These are phyloP conservation scores for Saccopteryx leptura DNA, from an alignment of 2,113 vertebrate genomes.

Conservation along the genomic window DNA sequence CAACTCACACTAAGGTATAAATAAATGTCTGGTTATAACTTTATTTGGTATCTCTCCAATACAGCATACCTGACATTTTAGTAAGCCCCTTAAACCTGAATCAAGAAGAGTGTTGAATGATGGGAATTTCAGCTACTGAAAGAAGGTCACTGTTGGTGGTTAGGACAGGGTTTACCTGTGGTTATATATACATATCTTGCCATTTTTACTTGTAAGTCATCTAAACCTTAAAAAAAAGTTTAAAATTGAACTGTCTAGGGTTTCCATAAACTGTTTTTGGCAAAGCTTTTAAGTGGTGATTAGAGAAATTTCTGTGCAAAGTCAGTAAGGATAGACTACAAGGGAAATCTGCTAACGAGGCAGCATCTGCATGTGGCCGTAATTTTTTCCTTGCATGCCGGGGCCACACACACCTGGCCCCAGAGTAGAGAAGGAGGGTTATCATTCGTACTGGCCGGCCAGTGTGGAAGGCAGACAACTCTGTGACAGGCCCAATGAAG, in stretches of 20 bases:
- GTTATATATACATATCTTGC: neutral
- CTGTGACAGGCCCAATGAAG: neutral
- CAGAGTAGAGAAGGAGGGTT: neutral
- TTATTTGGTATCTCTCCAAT: neutral
- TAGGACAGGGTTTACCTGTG: neutral
- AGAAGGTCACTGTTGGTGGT: too few relatives aligned
- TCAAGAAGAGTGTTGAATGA: neutral
- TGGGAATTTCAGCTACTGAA: neutral
- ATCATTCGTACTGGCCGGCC: neutral
- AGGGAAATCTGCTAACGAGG: neutral
- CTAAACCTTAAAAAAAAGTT: neutral
- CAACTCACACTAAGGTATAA: neutral
- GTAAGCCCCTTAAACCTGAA: neutral
- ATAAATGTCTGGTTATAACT: neutral
- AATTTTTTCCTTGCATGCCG: neutral
- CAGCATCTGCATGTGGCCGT: neutral
- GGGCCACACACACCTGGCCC: neutral
- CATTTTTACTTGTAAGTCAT: neutral
- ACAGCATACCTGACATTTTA: neutral
- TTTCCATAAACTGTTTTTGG: constrained; percentile 9
- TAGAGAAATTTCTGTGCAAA: constrained; percentile 11
- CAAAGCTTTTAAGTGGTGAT: neutral
- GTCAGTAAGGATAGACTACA: neutral
- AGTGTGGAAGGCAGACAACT: neutral
- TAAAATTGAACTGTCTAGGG: neutral